phyloP scores from a whole-genome alignment of 1,140 invertebrate species.

The Colletes latitarsis region DNA sequence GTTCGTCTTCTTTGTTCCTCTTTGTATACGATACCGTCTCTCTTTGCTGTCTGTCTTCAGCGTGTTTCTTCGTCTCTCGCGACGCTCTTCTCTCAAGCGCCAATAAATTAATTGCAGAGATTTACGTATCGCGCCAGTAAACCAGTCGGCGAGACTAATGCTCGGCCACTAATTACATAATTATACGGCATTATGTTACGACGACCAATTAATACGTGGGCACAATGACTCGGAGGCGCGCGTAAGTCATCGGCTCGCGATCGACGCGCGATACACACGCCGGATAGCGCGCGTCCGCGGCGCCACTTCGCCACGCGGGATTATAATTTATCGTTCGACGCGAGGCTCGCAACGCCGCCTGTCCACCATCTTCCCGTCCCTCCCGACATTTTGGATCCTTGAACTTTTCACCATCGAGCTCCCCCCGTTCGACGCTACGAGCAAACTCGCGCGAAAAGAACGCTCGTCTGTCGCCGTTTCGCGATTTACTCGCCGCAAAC shows the following conservation, averaged over 20 bases:
- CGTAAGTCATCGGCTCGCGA: constrained; percentile 52
- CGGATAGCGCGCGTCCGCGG: constrained; percentile 40
- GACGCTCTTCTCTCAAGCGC: constrained; percentile 44
- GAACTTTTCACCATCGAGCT: no score
- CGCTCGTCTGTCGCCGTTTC: no score
- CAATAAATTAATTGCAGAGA: constrained; percentile 79
- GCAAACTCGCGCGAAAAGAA: no score
- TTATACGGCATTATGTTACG: constrained; percentile 78
- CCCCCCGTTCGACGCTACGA: no score
- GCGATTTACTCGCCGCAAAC: no score
- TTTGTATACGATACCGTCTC: no score
- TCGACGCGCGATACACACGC: constrained; percentile 39
- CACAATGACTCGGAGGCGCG: constrained; percentile 67
- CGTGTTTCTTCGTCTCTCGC: not conserved
- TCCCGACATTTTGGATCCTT: no score
- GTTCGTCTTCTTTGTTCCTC: not conserved
- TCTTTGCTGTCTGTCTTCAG: not conserved
- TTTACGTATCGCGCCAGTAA: constrained; percentile 78
- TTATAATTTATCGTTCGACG: constrained; percentile 78
- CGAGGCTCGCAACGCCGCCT: constrained; percentile 71
- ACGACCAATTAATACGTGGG: constrained; percentile 75
- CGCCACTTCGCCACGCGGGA: constrained; percentile 52
- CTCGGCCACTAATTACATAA: constrained; percentile 78
- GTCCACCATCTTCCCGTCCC: constrained; percentile 15
- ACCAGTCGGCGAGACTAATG: constrained; percentile 77